Conservation (phyloP, 2,797 vertebrate species). For the Molossus molossus region DNA sequence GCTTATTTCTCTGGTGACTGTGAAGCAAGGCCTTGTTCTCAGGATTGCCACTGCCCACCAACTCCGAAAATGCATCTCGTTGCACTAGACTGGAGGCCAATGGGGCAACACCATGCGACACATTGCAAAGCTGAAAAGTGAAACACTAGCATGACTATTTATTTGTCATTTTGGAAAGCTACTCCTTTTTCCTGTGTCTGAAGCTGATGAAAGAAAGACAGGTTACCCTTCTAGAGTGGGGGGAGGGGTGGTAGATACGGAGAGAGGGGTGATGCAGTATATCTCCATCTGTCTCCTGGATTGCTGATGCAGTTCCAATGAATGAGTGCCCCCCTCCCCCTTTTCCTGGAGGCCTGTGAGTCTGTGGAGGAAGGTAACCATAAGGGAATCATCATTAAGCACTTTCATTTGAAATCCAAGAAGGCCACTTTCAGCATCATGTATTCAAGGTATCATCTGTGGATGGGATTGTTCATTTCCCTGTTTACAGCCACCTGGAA, state of each 20-base stretch:
- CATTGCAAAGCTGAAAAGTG: neutral
- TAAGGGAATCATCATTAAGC: neutral
- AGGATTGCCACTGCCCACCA: neutral
- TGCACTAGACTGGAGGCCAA: neutral
- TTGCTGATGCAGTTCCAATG: neutral
- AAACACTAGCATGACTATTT: neutral
- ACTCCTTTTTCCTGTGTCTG: neutral
- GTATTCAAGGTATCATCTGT: constrained; percentile 82
- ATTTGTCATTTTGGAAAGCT: constrained; percentile 57
- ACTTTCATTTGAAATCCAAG: constrained; percentile 39
- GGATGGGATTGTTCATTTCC: constrained; percentile 82
- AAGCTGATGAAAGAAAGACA: constrained; percentile 40
- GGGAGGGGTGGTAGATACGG: neutral
- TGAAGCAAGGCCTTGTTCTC: neutral
- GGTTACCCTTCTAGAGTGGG: neutral
- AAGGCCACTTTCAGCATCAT: constrained; percentile 26
- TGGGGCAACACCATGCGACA: neutral
- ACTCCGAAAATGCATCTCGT: constrained; percentile 46
- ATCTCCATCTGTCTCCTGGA: neutral
- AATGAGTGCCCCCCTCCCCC: neutral
- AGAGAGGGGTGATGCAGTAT: rapidly evolving
- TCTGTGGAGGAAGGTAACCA: neutral
- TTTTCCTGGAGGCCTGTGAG: neutral
- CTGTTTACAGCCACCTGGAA: constrained; percentile 82
- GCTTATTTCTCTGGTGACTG: constrained; percentile 47